Evolutionary conservation across 2,888 invertebrate genomes (phyloP).

Genomic region (Sesamia inferens): DNA sequence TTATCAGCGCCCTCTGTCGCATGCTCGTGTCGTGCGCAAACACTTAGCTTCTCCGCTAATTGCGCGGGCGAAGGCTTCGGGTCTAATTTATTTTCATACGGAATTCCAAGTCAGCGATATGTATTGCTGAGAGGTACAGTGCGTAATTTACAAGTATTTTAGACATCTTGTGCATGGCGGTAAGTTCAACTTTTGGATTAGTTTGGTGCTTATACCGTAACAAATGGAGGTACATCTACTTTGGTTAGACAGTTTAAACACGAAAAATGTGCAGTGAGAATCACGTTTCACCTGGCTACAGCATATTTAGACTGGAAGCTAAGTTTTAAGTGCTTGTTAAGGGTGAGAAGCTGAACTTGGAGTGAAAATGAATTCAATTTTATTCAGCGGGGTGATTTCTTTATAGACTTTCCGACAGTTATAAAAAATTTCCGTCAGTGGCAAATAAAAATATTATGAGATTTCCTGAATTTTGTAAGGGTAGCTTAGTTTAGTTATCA

Average conservation of each 20-base stretch:
- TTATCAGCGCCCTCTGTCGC: conserved; percentile 59
- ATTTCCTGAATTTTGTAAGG: neutral
- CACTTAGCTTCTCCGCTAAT: conserved; percentile 65
- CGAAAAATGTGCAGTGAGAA: too few species aligned
- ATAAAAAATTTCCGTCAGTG: neutral
- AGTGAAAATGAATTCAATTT: neutral
- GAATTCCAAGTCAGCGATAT: conserved; percentile 61
- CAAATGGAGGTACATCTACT: too few species aligned
- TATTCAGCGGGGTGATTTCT: too few species aligned
- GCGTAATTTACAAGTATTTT: conserved; percentile 59
- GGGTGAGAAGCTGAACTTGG: too few species aligned
- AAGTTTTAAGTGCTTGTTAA: too few species aligned
- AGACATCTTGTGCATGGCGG: conserved; percentile 41
- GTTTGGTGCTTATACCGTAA: neutral
- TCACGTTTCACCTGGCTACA: too few species aligned
- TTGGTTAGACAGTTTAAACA: too few species aligned
- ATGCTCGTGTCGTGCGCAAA: conserved; percentile 62
- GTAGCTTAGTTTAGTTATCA: too few species aligned
- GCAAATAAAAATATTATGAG: neutral
- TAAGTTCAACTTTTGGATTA: conserved; percentile 1
- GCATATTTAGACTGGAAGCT: too few species aligned
- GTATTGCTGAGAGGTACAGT: conserved; percentile 49
- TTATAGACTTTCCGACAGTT: neutral
- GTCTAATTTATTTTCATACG: conserved; percentile 63
- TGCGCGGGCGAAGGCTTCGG: conserved; percentile 57